phyloP scores from a whole-genome alignment of 35 echinoderm and acorn worm species.

The Hemicentrotus pulcherrimus region DNA sequence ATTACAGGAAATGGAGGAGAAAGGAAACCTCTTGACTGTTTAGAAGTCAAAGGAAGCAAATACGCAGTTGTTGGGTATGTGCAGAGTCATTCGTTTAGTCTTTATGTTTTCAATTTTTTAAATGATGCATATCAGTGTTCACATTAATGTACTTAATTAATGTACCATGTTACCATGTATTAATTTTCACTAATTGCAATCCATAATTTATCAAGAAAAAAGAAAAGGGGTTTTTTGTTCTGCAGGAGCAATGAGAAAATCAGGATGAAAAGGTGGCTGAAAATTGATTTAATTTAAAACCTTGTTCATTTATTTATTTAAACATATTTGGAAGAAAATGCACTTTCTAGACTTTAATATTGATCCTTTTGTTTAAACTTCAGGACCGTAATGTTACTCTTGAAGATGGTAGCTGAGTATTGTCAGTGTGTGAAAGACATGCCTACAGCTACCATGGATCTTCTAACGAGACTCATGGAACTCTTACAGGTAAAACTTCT shows the following conservation, averaged over 20 bases:
- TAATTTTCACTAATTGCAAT: no score
- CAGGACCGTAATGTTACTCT: constrained; percentile 88
- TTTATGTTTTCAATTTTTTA: no score
- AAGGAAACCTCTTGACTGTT: constrained; percentile 64
- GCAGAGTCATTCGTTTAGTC: no score
- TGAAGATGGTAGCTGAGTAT: constrained; percentile 97
- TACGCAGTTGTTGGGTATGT: constrained; percentile 92
- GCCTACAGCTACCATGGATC: constrained; percentile 83
- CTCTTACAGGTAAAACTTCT: constrained; percentile 77
- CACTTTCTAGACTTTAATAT: not conserved
- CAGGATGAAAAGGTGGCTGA: no score
- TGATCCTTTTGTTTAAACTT: not conserved
- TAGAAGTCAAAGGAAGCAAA: constrained; percentile 74
- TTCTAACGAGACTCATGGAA: constrained; percentile 90
- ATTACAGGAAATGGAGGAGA: constrained; percentile 69
- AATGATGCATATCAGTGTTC: no score
- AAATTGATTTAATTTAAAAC: no score
- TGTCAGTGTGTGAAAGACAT: constrained; percentile 97
- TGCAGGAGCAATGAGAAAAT: no score
- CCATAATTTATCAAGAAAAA: no score
- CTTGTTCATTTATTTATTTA: no score
- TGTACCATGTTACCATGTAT: no score
- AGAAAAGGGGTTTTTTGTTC: no score
- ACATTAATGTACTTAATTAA: no score
- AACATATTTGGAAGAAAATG: not conserved